Percentiles rank a stretch among this genome's conserved stretches.
phyloP scores from a whole-genome alignment of 2,113 vertebrate species.

The Monarcha castaneiventris region DNA sequence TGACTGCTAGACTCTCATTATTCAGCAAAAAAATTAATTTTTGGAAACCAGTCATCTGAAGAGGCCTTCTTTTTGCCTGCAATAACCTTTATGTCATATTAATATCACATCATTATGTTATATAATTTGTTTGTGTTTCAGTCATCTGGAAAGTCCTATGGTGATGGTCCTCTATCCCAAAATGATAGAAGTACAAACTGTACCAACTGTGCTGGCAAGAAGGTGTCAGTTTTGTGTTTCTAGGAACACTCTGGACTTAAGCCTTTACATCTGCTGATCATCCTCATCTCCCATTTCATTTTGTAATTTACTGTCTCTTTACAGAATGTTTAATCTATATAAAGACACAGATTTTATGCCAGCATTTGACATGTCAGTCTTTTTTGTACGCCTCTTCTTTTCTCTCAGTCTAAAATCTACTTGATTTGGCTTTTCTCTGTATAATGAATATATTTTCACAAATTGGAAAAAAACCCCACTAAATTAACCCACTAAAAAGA shows the following conservation, averaged over 20 bases:
- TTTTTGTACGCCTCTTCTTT: background rate
- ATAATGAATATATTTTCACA: background rate
- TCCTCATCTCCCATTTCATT: constrained; percentile 8
- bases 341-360: constrained; percentile 21
- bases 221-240: constrained; percentile 24
- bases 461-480: background rate
- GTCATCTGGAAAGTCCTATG: background rate
- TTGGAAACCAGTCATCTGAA: background rate
- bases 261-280: constrained; percentile 44
- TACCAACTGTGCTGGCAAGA: constrained; percentile 15
- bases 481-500: background rate
- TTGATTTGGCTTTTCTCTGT: constrained; percentile 1
- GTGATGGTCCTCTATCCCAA: background rate
- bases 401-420: background rate
- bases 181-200: background rate
- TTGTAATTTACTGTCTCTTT: constrained; percentile 36
- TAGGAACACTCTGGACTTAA: constrained; percentile 32
- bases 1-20: background rate
- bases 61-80: background rate
- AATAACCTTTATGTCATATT: background rate
- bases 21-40: background rate
- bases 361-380: constrained; percentile 10
- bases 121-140: background rate
- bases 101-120: background rate
- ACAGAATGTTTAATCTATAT: constrained; percentile 47